Evolutionary conservation across 2,797 vertebrate genomes (phyloP), one percentile per base, ranked within the genome.

Genomic region (Pipistrellus kuhlii): DNA sequence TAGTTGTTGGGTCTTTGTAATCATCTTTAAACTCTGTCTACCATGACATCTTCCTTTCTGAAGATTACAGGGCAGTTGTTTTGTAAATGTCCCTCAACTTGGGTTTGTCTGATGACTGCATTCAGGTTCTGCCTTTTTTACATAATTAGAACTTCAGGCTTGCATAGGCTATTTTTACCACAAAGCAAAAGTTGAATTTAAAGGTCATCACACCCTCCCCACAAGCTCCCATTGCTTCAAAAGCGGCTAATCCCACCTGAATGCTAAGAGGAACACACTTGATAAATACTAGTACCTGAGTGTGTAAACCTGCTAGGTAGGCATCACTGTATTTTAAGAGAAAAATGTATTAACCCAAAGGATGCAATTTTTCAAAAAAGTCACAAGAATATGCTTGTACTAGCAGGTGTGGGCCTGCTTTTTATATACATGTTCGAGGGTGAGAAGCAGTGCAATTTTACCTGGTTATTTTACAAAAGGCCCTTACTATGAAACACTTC

Each of bases 271-370:
- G 73, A 86, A 78, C 0, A 4, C 0, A 25, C 38, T 32, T 62
- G 27, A 75, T 55, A 83, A 86, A 38, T 41, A 55, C 20, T 55
- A 55, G 53, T 55, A 38, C 14, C 20, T 17, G 11, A 82, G 5
- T 77, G 21, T 48, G 13, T 8, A 66, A 78, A 76, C 51, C 32
- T 91, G 51, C 44, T 72, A 51, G n/a, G 48, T 72, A 51, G n/a
- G 48, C n/a, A 38, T 46, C 78, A 48, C 15, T 68, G 35, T 77
- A 48, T 81, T 88, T 90, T 88, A 93, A 83, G 83, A 91, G 62
- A 55, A 73, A 78, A 82, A 73, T 55, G 48, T 85, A 59, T 68
- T 62, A 93, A 88, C n/a, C 23, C 13, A 32, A 62, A 83, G 30
- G 32, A 73, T 69, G 13, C 3, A 57, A 6, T 55, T 46, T 64